A percentile compares a stretch with the other conserved stretches of the same genome.
Evolutionary conservation across 2,113 vertebrate species (phyloP).

Genomic region (Rhea pennata): DNA sequence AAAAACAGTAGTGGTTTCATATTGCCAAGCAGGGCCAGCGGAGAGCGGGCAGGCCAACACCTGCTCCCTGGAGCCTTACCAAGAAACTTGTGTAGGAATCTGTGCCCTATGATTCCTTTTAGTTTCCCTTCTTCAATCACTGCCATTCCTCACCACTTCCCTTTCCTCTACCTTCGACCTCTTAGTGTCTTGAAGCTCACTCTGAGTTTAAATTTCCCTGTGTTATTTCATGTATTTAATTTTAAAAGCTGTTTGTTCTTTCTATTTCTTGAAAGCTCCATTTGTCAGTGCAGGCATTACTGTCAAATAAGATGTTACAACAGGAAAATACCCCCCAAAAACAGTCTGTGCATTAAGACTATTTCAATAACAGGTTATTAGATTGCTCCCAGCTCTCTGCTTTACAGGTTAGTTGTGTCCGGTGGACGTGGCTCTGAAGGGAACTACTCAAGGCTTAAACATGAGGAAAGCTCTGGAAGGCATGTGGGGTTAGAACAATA

Average conservation of each 20-base stretch:
- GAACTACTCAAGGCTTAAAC: neutral
- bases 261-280: neutral
- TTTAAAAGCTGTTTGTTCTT: neutral
- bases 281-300: neutral
- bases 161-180: neutral
- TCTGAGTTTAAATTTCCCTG: neutral
- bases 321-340: neutral
- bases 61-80: neutral
- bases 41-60: neutral
- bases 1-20: neutral
- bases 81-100: neutral
- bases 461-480: neutral
- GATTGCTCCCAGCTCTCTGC: neutral
- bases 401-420: neutral
- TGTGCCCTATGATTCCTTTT: neutral
- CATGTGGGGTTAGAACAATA: neutral
- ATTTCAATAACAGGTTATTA: neutral
- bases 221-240: neutral
- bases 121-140: neutral
- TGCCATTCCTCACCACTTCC: neutral
- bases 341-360: rapidly evolving
- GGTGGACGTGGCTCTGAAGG: neutral
- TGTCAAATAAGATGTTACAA: neutral
- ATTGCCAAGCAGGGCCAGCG: neutral
- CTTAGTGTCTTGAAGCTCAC: neutral